A percentile compares a stretch with the other conserved stretches of the same genome.
Conservation (phyloP, 92 coral and sea anemone species). For the Palythoa caribaeorum region DNA sequence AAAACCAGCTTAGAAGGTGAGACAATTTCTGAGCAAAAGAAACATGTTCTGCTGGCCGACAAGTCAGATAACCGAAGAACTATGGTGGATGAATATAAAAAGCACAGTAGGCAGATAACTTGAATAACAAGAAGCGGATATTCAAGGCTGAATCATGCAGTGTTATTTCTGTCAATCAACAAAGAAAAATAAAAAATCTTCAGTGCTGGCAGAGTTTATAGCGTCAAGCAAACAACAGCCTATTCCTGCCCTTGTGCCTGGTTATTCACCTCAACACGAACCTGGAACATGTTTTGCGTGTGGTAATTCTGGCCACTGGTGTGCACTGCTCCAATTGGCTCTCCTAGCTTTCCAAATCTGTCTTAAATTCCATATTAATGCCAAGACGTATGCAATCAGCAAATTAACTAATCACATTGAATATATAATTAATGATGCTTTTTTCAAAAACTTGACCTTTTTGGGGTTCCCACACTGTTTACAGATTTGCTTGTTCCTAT, state of each 20-base stretch:
- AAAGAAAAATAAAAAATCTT: background rate
- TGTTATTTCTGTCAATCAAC: background rate
- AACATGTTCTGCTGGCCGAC: background rate
- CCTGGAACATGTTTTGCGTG: constrained; percentile 57
- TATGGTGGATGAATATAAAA: background rate
- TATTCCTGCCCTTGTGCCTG: constrained; percentile 33
- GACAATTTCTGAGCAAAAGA: background rate
- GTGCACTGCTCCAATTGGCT: constrained; percentile 35
- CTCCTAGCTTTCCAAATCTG: constrained; percentile 40
- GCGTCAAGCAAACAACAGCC: background rate
- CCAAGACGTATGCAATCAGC: constrained; percentile 25
- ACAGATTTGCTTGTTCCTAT: constrained; percentile 47
- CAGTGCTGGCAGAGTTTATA: background rate
- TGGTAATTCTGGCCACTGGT: constrained; percentile 50
- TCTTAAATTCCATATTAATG: constrained; percentile 26
- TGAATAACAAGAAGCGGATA: background rate
- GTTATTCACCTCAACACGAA: constrained; percentile 1
- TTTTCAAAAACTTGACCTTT: constrained; percentile 24
- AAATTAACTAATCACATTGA: constrained; percentile 26
- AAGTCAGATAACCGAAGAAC: constrained; percentile 1
- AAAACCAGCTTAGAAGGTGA: background rate
- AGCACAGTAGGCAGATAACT: background rate
- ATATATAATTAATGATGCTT: constrained; percentile 36
- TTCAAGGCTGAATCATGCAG: background rate
- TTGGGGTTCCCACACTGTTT: constrained; percentile 52